Evolutionary conservation across 2,113 vertebrate species (phyloP).

Genomic region (Bambusicola thoracicus): DNA sequence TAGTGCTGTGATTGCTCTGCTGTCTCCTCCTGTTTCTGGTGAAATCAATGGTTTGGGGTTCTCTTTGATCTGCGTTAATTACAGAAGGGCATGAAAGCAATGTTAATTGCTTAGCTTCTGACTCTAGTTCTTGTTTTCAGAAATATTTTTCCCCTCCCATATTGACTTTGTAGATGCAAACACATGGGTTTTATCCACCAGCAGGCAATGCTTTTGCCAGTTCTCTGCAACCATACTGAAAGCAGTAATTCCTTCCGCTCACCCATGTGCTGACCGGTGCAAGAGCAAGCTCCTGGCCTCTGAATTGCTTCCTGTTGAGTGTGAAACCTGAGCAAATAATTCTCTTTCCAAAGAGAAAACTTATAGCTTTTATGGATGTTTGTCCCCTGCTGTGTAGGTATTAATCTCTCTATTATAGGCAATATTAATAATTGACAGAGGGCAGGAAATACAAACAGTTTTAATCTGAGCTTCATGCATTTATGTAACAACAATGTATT

Average conservation of each 20-base stretch:
- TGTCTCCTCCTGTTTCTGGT: neutral
- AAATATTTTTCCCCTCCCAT: neutral
- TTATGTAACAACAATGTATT: slow-evolving; percentile 34
- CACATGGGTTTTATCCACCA: neutral
- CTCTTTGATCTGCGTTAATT: slow-evolving; percentile 71
- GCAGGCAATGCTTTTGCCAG: neutral
- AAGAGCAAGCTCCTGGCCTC: neutral
- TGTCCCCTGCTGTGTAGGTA: neutral
- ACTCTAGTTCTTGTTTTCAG: slow-evolving; percentile 31
- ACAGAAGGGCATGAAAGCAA: slow-evolving; percentile 61
- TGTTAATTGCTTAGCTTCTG: slow-evolving; percentile 71
- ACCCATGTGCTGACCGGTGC: neutral
- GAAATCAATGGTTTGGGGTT: slow-evolving; percentile 26
- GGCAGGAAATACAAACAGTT: slow-evolving; percentile 33
- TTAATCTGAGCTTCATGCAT: slow-evolving; percentile 47
- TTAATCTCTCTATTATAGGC: slow-evolving; percentile 40
- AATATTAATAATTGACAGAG: slow-evolving; percentile 55
- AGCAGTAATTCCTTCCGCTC: neutral
- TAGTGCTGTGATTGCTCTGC: neutral
- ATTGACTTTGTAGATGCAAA: slow-evolving; percentile 1
- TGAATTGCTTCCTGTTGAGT: slow-evolving; percentile 37
- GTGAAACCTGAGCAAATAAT: slow-evolving; percentile 51
- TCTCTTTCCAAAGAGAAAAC: neutral
- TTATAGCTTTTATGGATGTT: slow-evolving; percentile 1
- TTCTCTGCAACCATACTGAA: neutral